These are phyloP conservation scores for Tetragonula clypearis DNA, from an alignment of 1,140 invertebrate species.

Conservation along the genomic window DNA sequence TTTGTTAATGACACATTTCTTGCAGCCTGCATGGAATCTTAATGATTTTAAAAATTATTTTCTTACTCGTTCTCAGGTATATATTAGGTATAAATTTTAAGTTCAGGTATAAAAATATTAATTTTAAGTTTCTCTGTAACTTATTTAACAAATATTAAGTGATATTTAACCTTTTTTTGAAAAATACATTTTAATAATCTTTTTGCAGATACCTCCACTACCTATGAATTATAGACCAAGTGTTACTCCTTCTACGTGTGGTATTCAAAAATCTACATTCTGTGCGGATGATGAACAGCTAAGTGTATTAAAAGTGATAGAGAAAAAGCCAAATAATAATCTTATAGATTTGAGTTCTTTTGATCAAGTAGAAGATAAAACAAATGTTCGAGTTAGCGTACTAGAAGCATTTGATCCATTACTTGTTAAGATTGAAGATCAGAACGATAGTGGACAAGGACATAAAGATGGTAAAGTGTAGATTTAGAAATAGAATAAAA, in stretches of 20 bases:
- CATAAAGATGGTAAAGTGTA: constrained; percentile 68
- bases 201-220: constrained; percentile 79
- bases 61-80: constrained; percentile 75
- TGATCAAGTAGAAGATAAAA: constrained; percentile 80
- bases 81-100: constrained; percentile 20
- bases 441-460: constrained; percentile 60
- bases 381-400: constrained; percentile 89
- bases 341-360: constrained; percentile 82
- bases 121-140: background rate
- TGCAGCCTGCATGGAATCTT: constrained; percentile 78
- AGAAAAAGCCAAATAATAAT: constrained; percentile 83
- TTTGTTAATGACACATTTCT: constrained; percentile 41
- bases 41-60: constrained; percentile 77
- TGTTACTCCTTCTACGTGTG: constrained; percentile 64
- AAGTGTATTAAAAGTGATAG: constrained; percentile 80
- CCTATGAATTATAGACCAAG: constrained; percentile 78
- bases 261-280: constrained; percentile 42
- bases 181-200: background rate
- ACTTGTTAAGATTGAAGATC: constrained; percentile 82
- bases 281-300: constrained; percentile 74
- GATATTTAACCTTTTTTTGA: background rate
- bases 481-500: background rate
- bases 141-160: background rate
- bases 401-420: constrained; percentile 93
- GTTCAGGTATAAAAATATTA: background rate